phyloP scores from a whole-genome alignment of 1,140 invertebrate genomes.

The Brevipalpus yothersi region DNA sequence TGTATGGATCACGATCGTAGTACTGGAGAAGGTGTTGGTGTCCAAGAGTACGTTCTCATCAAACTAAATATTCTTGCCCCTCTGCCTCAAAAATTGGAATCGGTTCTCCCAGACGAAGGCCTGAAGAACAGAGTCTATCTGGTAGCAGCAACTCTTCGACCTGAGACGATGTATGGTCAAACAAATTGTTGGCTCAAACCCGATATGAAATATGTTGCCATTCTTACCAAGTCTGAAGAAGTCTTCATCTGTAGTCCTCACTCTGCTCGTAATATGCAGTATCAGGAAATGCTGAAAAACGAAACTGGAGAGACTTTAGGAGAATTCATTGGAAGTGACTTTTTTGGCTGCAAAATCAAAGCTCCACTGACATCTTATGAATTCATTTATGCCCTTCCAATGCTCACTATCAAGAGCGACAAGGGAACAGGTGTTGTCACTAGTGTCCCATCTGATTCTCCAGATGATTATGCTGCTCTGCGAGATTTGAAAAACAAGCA shows the following conservation, averaged over 20 bases:
- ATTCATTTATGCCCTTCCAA: conserved; percentile 76
- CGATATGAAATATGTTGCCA: conserved; percentile 74
- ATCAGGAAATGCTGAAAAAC: conserved; percentile 73
- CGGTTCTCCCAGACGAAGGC: conserved; percentile 7
- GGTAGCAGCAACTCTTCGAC: conserved; percentile 86
- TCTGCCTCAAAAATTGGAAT: conserved; percentile 37
- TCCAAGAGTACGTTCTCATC: conserved; percentile 91
- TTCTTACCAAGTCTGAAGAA: conserved; percentile 36
- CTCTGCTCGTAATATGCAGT: conserved; percentile 81
- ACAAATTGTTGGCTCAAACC: conserved; percentile 97
- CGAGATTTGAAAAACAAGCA: conserved; percentile 85
- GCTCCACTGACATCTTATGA: conserved; percentile 59
- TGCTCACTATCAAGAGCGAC: conserved; percentile 92
- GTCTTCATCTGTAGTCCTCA: conserved; percentile 65
- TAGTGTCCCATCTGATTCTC: conserved; percentile 92
- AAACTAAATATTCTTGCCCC: conserved; percentile 66
- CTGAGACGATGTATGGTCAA: conserved; percentile 99
- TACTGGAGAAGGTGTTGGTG: conserved; percentile 84
- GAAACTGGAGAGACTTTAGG: conserved; percentile 38
- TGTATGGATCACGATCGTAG: conserved; percentile 99
- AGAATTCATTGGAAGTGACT: conserved; percentile 40
- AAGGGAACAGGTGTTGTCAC: conserved; percentile 95
- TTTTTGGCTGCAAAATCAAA: conserved; percentile 49
- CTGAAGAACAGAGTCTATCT: conserved; percentile 41
- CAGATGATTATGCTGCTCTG: conserved; percentile 90